A percentile compares a stretch with the other conserved stretches of the same genome.
These are phyloP conservation scores for Platyscapa corneri DNA, from an alignment of 1,140 invertebrate genomes.

Conservation along the genomic window DNA sequence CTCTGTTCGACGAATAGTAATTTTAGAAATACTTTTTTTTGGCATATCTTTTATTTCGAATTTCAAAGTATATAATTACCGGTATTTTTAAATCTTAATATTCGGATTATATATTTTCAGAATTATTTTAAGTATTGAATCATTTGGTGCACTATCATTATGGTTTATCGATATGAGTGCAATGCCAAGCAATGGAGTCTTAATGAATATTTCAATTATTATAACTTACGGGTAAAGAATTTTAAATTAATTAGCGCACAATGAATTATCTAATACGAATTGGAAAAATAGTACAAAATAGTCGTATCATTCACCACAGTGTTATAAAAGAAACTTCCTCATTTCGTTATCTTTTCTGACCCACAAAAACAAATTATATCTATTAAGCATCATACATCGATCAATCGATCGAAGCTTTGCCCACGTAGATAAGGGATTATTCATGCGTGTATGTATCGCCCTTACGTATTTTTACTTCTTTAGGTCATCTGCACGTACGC, in stretches of 20 bases:
- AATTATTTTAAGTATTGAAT: too few relatives aligned
- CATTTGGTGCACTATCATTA: too few relatives aligned
- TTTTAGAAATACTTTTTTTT: too few relatives aligned
- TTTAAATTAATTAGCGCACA: not conserved
- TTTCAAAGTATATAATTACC: too few relatives aligned
- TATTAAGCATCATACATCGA: not conserved
- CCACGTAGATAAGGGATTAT: not conserved
- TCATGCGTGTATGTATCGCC: not conserved
- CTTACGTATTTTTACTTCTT: conserved; percentile 25
- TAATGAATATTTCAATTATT: too few relatives aligned
- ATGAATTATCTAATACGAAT: not conserved
- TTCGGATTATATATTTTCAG: too few relatives aligned
- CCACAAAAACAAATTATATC: not conserved
- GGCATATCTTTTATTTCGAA: too few relatives aligned
- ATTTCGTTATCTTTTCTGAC: not conserved
- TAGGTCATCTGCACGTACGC: conserved; percentile 16
- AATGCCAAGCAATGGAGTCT: too few relatives aligned
- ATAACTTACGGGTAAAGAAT: too few relatives aligned
- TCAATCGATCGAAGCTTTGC: conserved; percentile 1
- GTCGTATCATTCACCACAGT: not conserved
- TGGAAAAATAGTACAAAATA: not conserved
- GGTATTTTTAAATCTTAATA: too few relatives aligned
- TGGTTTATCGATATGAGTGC: too few relatives aligned
- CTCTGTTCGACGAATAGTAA: too few relatives aligned
- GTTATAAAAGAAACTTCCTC: not conserved